These are phyloP conservation scores for Tricholauxania praeusta DNA, from an alignment of 2,888 invertebrate species.

Conservation along the genomic window DNA sequence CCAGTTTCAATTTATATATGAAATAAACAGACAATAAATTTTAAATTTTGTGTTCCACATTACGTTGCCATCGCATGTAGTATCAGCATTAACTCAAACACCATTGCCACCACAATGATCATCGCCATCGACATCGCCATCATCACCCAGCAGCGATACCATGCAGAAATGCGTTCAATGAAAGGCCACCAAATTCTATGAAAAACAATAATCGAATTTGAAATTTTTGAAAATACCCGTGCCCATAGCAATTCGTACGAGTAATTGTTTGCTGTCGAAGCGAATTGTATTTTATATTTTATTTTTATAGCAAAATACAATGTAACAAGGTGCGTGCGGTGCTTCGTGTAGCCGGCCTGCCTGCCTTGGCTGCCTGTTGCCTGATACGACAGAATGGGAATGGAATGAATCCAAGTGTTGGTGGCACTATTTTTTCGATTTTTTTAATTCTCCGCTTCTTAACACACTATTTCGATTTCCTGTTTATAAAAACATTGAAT, in stretches of 20 bases:
- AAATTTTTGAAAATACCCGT: conserved; percentile 12
- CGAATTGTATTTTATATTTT: not conserved
- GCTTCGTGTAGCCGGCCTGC: not conserved
- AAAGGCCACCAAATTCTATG: conserved; percentile 23
- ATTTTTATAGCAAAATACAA: conserved; percentile 33
- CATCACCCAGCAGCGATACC: conserved; percentile 4
- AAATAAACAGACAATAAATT: conserved; percentile 32
- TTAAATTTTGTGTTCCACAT: not conserved
- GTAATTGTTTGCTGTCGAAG: conserved; percentile 19
- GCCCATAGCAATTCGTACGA: not conserved
- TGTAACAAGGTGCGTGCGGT: conserved; percentile 32
- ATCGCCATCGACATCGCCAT: not conserved
- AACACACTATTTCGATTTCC: conserved; percentile 18
- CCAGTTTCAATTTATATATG: conserved; percentile 27
- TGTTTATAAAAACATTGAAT: conserved; percentile 28
- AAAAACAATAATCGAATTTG: conserved; percentile 28
- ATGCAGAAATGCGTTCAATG: not conserved
- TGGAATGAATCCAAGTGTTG: conserved; percentile 19
- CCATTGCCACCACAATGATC: not conserved
- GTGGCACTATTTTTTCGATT: conserved; percentile 24
- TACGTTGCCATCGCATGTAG: not conserved
- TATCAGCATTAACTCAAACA: not conserved
- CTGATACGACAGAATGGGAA: not conserved
- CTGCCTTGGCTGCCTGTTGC: not conserved
- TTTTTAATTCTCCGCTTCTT: too few species aligned